Evolutionary conservation across 1,140 invertebrate species (phyloP).

Genomic region (Leptoteleia sp.): DNA sequence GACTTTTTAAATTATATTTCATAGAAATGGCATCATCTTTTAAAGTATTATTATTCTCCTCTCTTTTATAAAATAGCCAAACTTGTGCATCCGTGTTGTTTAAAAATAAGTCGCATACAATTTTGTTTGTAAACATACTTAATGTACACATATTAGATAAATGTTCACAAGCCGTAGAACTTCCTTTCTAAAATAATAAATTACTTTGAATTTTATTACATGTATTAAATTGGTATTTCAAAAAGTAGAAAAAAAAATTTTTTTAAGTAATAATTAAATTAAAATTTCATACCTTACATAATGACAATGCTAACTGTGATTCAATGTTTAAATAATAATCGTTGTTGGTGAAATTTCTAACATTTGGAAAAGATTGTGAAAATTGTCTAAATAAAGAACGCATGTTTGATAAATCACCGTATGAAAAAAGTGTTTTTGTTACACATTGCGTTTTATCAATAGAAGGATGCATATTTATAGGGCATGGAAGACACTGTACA

Average conservation of each 20-base stretch:
- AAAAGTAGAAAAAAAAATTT: too few relatives aligned
- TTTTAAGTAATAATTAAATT: too few relatives aligned
- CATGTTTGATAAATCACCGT: slow-evolving; percentile 66
- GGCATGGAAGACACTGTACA: slow-evolving; percentile 79
- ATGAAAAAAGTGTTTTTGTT: slow-evolving; percentile 72
- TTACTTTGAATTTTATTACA: too few relatives aligned
- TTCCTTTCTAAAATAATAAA: slow-evolving; percentile 76
- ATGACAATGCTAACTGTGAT: slow-evolving; percentile 77
- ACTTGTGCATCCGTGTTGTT: slow-evolving; percentile 75
- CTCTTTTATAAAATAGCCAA: slow-evolving; percentile 83
- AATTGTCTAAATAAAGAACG: slow-evolving; percentile 77
- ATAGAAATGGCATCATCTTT: slow-evolving; percentile 80
- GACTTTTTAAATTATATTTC: slow-evolving; percentile 81
- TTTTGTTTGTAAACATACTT: slow-evolving; percentile 81
- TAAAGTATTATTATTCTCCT: slow-evolving; percentile 79
- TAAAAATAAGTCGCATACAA: slow-evolving; percentile 34
- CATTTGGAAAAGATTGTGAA: slow-evolving; percentile 72
- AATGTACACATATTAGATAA: slow-evolving; percentile 87
- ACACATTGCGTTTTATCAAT: slow-evolving; percentile 75
- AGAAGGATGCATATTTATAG: slow-evolving; percentile 77
- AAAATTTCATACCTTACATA: slow-evolving; percentile 81
- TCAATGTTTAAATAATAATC: slow-evolving; percentile 81
- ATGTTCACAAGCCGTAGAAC: slow-evolving; percentile 84
- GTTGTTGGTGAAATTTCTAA: slow-evolving; percentile 74
- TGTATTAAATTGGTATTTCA: too few relatives aligned